A percentile compares a stretch with the other conserved stretches of the same genome.
Conservation (phyloP, 2,113 vertebrate genomes). For the Poeciliopsis turrubarensis region DNA sequence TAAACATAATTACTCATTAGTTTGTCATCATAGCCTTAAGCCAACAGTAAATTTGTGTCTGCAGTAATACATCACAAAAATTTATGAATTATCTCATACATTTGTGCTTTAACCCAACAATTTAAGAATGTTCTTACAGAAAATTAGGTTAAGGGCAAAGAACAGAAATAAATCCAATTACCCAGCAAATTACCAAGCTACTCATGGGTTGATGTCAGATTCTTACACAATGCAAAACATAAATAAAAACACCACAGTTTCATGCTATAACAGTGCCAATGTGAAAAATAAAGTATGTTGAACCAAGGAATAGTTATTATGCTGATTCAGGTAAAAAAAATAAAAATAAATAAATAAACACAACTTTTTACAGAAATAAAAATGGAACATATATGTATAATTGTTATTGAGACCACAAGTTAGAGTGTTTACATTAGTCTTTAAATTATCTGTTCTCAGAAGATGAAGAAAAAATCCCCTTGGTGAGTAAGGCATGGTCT, state of each 20-base stretch:
- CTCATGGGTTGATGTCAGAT: background rate
- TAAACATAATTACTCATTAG: conserved; percentile 34
- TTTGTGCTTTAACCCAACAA: conserved; percentile 17
- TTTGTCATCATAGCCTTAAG: conserved; percentile 30
- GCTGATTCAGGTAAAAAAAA: too few species aligned
- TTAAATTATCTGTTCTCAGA: too few species aligned
- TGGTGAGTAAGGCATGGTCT: too few species aligned
- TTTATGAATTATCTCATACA: conserved; percentile 10
- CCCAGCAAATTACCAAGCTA: conserved; percentile 34
- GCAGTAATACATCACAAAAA: conserved; percentile 13
- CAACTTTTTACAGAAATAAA: too few species aligned
- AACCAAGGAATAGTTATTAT: too few species aligned
- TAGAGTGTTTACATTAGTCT: too few species aligned
- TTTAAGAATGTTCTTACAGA: background rate
- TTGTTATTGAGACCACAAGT: too few species aligned
- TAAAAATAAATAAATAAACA: too few species aligned
- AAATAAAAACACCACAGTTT: background rate
- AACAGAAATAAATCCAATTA: background rate
- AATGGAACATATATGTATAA: too few species aligned
- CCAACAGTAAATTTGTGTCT: background rate
- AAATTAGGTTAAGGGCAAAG: conserved; percentile 1
- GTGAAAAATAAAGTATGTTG: background rate
- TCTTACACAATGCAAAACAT: too few species aligned
- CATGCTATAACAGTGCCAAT: background rate
- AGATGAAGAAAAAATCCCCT: too few species aligned